Evolutionary conservation across 1,140 invertebrate species (phyloP).

Genomic region (Aphis craccivora): DNA sequence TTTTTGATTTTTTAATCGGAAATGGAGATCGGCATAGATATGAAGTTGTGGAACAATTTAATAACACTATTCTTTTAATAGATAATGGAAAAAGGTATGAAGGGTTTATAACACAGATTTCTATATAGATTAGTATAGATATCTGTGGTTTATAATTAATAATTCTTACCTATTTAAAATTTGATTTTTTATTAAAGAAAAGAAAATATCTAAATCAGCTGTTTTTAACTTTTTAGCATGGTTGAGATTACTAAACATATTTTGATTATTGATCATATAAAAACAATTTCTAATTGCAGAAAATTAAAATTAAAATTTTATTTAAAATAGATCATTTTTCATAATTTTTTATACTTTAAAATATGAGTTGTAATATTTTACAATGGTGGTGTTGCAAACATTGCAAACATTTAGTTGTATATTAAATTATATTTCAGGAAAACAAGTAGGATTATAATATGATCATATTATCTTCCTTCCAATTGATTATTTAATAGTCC

Average conservation of each 20-base stretch:
- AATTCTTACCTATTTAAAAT: not conserved
- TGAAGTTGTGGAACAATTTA: constrained; percentile 71
- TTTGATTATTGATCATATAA: too few species aligned
- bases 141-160: not conserved
- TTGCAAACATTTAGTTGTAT: too few species aligned
- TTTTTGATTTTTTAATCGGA: constrained; percentile 93
- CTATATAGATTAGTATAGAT: not conserved
- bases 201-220: not conserved
- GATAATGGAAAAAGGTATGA: constrained; percentile 89
- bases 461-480: too few species aligned
- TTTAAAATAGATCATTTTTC: too few species aligned
- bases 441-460: too few species aligned
- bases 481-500: too few species aligned
- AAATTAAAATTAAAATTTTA: too few species aligned
- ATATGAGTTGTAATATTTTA: too few species aligned
- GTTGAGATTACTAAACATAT: not conserved
- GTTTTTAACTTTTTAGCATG: not conserved
- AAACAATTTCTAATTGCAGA: too few species aligned
- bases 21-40: constrained; percentile 95
- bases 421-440: too few species aligned
- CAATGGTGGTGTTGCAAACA: too few species aligned
- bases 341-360: too few species aligned
- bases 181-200: not conserved
- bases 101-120: not conserved
- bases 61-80: constrained; percentile 76